Conservation (phyloP, 2,888 invertebrate genomes). For the Drosophila colorata region DNA sequence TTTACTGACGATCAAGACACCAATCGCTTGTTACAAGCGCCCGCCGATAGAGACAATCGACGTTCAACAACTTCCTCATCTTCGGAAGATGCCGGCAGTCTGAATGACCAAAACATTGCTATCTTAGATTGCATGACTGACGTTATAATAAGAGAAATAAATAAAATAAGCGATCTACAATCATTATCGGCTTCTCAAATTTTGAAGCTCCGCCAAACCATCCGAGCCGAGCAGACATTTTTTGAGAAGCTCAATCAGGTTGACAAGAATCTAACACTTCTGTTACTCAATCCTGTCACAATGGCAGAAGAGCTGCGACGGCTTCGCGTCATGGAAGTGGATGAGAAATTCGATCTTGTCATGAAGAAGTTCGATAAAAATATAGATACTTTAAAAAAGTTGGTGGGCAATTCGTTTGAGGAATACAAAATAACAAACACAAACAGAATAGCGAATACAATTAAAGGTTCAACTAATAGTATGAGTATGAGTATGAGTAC, state of each 20-base stretch:
- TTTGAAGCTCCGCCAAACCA: constrained; percentile 71
- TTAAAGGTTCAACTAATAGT: neutral
- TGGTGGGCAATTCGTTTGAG: constrained; percentile 81
- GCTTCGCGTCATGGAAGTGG: constrained; percentile 26
- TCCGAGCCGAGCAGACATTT: constrained; percentile 77
- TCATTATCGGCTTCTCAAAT: constrained; percentile 73
- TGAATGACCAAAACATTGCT: constrained; percentile 33
- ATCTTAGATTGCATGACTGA: constrained; percentile 67
- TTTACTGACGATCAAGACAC: neutral
- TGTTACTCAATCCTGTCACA: constrained; percentile 83
- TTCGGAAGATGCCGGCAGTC: constrained; percentile 25
- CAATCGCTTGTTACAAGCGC: constrained; percentile 1
- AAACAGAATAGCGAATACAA: neutral
- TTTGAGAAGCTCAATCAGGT: constrained; percentile 84
- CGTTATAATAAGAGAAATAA: constrained; percentile 78
- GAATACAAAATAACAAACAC: constrained; percentile 41
- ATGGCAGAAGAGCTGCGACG: constrained; percentile 70
- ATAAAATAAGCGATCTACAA: constrained; percentile 81
- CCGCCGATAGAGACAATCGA: constrained; percentile 21
- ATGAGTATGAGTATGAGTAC: neutral
- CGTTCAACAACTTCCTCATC: constrained; percentile 20
- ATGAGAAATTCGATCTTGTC: constrained; percentile 69
- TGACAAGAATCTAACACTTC: constrained; percentile 82
- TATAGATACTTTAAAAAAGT: constrained; percentile 83
- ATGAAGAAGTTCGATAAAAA: constrained; percentile 83